phyloP scores from a whole-genome alignment of 2,888 invertebrate genomes.

The Glaucopsyche alexis region DNA sequence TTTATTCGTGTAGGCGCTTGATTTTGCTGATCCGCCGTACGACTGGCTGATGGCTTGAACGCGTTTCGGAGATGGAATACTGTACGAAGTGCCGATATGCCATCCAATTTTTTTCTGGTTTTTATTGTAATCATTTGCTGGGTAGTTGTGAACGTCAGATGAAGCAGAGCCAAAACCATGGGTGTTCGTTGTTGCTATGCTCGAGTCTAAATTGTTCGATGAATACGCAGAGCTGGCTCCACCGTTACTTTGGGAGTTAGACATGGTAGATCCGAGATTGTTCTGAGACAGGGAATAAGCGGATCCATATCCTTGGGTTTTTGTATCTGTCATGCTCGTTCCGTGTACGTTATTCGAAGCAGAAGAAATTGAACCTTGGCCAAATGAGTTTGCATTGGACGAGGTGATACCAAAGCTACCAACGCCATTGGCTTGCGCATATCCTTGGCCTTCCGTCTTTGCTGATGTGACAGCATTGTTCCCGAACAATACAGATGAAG shows the following conservation, averaged over 20 bases:
- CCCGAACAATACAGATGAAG: conserved; percentile 53
- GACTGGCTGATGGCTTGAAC: conserved; percentile 45
- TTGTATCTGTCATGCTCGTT: background rate
- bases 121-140: conserved; percentile 44
- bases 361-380: conserved; percentile 23
- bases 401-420: conserved; percentile 22
- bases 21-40: conserved; percentile 43
- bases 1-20: conserved; percentile 45
- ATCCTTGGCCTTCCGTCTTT: conserved; percentile 49
- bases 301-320: conserved; percentile 28
- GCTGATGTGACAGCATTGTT: conserved; percentile 53
- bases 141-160: conserved; percentile 53
- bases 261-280: conserved; percentile 3
- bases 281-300: conserved; percentile 25
- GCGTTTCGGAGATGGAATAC: conserved; percentile 48
- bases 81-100: conserved; percentile 65
- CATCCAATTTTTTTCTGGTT: conserved; percentile 56
- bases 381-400: conserved; percentile 22
- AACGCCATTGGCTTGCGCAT: conserved; percentile 24
- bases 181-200: conserved; percentile 47
- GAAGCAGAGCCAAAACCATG: conserved; percentile 54
- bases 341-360: conserved; percentile 21
- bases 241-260: conserved; percentile 26
- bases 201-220: conserved; percentile 35
- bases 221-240: conserved; percentile 42